phyloP scores from a whole-genome alignment of 2,888 invertebrate genomes.

The Lottia scabra region DNA sequence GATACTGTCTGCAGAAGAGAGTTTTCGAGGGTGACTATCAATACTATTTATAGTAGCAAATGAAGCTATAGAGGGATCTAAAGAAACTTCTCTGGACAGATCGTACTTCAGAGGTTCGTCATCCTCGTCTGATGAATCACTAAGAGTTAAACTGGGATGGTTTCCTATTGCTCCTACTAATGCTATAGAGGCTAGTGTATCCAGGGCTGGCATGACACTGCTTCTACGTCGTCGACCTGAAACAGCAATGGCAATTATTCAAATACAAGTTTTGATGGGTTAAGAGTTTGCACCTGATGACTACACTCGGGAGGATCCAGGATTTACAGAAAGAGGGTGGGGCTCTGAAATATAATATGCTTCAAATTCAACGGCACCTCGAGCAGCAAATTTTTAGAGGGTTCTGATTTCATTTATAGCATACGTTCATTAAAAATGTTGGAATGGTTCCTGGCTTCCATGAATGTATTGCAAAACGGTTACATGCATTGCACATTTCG shows the following conservation, averaged over 20 bases:
- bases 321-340: too few species aligned
- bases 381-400: too few species aligned
- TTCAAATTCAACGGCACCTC: too few species aligned
- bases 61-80: background rate
- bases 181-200: constrained; percentile 52
- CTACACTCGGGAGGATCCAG: too few species aligned
- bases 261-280: too few species aligned
- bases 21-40: background rate
- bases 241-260: background rate
- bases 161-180: constrained; percentile 50
- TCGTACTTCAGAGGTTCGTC: constrained; percentile 23
- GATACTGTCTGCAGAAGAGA: background rate
- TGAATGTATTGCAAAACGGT: too few species aligned
- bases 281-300: too few species aligned
- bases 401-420: too few species aligned
- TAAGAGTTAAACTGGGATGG: constrained; percentile 39
- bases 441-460: too few species aligned
- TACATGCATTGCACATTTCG: too few species aligned
- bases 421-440: too few species aligned
- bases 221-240: constrained; percentile 42
- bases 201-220: constrained; percentile 51
- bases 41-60: background rate
- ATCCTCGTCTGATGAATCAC: constrained; percentile 42
- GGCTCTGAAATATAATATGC: too few species aligned
- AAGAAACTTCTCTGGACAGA: background rate